A percentile compares a stretch with the other conserved stretches of the same genome.
Evolutionary conservation across 2,888 invertebrate species (phyloP).

Genomic region (Parnassius apollo): DNA sequence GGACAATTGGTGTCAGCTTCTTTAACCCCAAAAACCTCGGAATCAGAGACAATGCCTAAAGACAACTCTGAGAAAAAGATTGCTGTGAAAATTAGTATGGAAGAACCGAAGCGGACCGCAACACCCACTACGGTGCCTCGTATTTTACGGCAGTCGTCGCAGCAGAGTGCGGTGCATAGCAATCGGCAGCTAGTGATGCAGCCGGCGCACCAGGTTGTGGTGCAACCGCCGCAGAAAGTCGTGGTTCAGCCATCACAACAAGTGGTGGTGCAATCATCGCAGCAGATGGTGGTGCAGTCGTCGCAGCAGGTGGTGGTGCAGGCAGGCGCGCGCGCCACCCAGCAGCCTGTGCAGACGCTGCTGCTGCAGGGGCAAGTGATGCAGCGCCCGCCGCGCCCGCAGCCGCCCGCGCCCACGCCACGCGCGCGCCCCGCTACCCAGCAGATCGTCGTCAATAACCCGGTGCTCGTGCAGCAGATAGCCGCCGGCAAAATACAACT

Average conservation of each 20-base stretch:
- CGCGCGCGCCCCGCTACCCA: conserved; percentile 68
- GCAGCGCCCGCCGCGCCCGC: conserved; percentile 42
- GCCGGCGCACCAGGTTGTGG: conserved; percentile 30
- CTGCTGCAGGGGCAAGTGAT: conserved; percentile 52
- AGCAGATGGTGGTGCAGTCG: conserved; percentile 29
- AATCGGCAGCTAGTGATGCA: conserved; percentile 33
- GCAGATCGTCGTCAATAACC: conserved; percentile 90
- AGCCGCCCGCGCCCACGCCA: conserved; percentile 46
- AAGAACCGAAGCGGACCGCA: conserved; percentile 13
- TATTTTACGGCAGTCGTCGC: conserved; percentile 23
- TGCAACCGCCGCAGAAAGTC: conserved; percentile 28
- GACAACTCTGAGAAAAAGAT: conserved; percentile 35
- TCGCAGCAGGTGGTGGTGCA: conserved; percentile 65
- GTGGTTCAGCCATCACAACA: conserved; percentile 39
- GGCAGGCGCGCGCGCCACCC: conserved; percentile 38
- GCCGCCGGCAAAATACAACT: conserved; percentile 91
- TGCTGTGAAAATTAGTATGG: conserved; percentile 13
- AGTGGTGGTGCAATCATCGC: conserved; percentile 28
- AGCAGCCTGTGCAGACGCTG: conserved; percentile 44
- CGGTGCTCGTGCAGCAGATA: conserved; percentile 88
- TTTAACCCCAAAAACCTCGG: conserved; percentile 44
- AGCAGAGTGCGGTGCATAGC: conserved; percentile 33
- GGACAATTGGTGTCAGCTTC: conserved; percentile 70
- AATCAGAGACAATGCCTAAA: conserved; percentile 40
- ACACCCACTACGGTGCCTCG: conserved; percentile 1